Percentiles rank a stretch among this genome's conserved stretches.
Conservation (phyloP, 2,797 vertebrate genomes). For the Bucorvus abyssinicus region DNA sequence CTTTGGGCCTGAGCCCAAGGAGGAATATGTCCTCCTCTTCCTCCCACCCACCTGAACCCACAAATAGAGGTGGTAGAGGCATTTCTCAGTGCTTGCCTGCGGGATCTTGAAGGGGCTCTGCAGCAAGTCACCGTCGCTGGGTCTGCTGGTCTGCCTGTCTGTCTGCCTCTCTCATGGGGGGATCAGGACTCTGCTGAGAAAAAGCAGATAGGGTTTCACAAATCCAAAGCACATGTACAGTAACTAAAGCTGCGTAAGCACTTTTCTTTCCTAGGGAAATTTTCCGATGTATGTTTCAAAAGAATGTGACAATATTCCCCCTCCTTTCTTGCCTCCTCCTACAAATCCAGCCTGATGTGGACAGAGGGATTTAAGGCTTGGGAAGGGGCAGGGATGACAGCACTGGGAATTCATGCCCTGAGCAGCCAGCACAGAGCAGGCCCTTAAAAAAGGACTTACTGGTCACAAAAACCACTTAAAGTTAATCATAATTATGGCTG, state of each 20-base stretch:
- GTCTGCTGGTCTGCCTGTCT: neutral
- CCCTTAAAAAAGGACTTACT: neutral
- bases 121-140: neutral
- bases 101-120: neutral
- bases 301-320: slow-evolving; percentile 31
- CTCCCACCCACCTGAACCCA: neutral
- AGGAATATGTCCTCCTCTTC: neutral
- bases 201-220: slow-evolving; percentile 60
- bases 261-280: slow-evolving; percentile 42
- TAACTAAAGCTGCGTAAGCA: slow-evolving; percentile 41
- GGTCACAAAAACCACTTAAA: neutral
- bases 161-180: neutral
- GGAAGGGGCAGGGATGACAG: neutral
- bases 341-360: neutral
- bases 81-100: neutral
- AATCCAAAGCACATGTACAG: slow-evolving; percentile 63
- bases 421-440: neutral
- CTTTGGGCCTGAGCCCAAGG: neutral
- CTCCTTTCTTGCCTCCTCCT: neutral
- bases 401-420: neutral
- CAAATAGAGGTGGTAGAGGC: neutral
- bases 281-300: slow-evolving; percentile 13
- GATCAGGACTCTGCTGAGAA: slow-evolving; percentile 28
- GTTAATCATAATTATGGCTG: neutral
- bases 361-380: neutral